Evolutionary conservation across 2,888 invertebrate genomes (phyloP), one percentile per base, ranked within the genome.

Genomic region (Xestia rhomboidea): DNA sequence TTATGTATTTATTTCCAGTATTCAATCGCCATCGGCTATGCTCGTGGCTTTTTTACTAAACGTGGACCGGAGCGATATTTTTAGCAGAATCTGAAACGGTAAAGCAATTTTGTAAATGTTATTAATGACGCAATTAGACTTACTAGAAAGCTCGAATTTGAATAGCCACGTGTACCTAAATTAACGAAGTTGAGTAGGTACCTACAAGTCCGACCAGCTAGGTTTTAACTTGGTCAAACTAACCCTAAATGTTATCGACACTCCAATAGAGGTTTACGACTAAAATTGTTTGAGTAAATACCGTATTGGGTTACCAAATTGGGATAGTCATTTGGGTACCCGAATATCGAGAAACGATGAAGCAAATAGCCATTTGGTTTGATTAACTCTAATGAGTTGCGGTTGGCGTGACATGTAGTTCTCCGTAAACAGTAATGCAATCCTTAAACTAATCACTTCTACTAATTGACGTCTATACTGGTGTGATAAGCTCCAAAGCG

Each of bases 161-260:
- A 38, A 38, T 38, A 46, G 10, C 41, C 54, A 69, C 54, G 70
- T 77, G 21, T 57, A 30, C 15, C 1, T 54, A 46, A 77, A 77
- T 38, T 34, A 46, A 46, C 15, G 15, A 54, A 64, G 46, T 70
- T 69, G 24, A 24, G 21, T 27, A 18, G 8, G 30, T 74, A n/a
- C 11, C 49, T 51, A 49, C 18, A 64, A 77, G 24, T 54, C 24
- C 18, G 18, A 18, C 27, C 34, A 38, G 11, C n/a, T 18, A 54
- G 15, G n/a, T 7, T 6, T 38, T 49, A 66, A 71, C 27, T 76
- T 54, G 34, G 11, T 24, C 6, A 30, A 60, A 76, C 64, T 41
- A 63, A 44, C 8, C 34, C 41, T 66, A 38, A 49, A 64, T 64
- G 63, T 49, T 54, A 57, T 49, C 71, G 38, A 34, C 13, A 62